These are phyloP conservation scores for Nestor notabilis DNA, from an alignment of 2,113 vertebrate genomes.

Conservation along the genomic window DNA sequence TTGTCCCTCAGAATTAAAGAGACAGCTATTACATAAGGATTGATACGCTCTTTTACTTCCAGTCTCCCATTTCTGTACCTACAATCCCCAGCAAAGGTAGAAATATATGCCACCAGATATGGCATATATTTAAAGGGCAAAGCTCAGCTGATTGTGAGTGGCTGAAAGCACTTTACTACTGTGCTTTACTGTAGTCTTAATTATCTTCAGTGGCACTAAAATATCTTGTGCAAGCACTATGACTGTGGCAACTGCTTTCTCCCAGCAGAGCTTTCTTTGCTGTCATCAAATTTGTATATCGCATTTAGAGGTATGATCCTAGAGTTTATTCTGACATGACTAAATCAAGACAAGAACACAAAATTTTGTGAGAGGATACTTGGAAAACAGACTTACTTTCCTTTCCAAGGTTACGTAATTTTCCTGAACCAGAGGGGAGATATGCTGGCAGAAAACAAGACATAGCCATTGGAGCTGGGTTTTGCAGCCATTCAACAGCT, in stretches of 20 bases:
- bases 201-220: background rate
- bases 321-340: background rate
- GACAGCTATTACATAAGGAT: background rate
- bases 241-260: background rate
- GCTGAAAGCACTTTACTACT: background rate
- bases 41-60: background rate
- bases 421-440: background rate
- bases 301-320: background rate
- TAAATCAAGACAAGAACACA: background rate
- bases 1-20: background rate
- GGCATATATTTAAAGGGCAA: background rate
- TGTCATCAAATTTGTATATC: background rate
- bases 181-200: background rate
- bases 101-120: background rate
- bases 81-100: background rate
- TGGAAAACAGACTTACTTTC: background rate
- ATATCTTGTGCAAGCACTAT: background rate
- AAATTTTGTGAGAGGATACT: background rate
- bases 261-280: background rate
- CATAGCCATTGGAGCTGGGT: background rate
- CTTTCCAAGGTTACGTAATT: background rate
- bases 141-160: background rate
- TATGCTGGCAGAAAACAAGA: background rate
- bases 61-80: background rate
- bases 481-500: background rate